Conservation (phyloP, 2,888 invertebrate genomes). For the Polydrusus pterygomalis region DNA sequence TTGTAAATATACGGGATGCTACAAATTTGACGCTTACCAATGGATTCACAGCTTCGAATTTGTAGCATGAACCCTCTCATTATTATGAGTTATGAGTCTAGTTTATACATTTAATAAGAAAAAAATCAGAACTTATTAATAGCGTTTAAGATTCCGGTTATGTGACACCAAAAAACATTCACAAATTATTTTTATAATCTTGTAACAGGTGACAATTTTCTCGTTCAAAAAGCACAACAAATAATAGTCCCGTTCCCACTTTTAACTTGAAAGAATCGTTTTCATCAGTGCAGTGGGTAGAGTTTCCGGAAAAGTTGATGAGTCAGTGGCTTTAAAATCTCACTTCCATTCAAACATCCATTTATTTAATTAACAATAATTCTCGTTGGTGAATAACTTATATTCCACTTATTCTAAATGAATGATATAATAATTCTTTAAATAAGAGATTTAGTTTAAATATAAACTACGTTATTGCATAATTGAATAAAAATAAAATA, state of each 20-base stretch:
- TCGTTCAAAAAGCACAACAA: constrained; percentile 16
- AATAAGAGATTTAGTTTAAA: constrained; percentile 1
- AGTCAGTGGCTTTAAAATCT: not conserved
- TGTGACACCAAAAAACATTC: constrained; percentile 20
- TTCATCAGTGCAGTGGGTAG: constrained; percentile 7
- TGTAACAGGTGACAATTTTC: constrained; percentile 19
- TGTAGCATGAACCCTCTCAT: no score
- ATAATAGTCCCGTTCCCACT: not conserved
- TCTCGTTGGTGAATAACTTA: not conserved
- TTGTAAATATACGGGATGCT: no score
- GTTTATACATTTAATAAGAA: no score
- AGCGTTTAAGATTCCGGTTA: constrained; percentile 14
- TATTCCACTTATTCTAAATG: constrained; percentile 9
- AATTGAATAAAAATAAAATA: constrained; percentile 19
- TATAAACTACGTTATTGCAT: not conserved
- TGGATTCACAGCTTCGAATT: no score
- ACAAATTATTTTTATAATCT: constrained; percentile 6
- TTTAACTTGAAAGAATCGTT: not conserved
- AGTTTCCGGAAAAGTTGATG: not conserved
- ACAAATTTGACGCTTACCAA: no score
- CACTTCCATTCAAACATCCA: not conserved
- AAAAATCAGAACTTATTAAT: no score
- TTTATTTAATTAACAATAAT: not conserved
- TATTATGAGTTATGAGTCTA: no score
- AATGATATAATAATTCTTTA: constrained; percentile 22